Base-by-base conservation (phyloP, 1,140 invertebrate species). In the Eueides isabella region DNA sequence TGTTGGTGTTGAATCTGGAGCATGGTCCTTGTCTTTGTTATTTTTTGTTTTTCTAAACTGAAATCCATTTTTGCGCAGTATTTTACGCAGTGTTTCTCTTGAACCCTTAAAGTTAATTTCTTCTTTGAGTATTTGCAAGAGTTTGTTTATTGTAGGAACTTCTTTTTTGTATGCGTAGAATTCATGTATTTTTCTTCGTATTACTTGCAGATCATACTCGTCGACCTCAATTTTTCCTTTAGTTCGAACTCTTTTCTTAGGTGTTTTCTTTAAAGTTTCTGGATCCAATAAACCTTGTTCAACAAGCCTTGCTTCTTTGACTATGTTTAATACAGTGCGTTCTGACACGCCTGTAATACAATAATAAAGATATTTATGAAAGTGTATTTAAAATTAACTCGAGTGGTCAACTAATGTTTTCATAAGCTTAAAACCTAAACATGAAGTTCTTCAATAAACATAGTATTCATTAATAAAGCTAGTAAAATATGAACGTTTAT, bases 111-210 rank as follows among this genome's bases (percentile, higher is more conserved):
- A 92, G 61, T 92, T 91, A 2, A 92, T 91, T 80, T 92, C 90
- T 70, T 90, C 86, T 79, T 90, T 91, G 33, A 92, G 79, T 26
- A 92, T 91, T 82, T 92, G 87, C 28, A 92, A 75, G 0, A 92
- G 75, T 74, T 92, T 91, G 66, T 92, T 91, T 30, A 91, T 91
- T 35, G 90, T 92, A 23, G 90, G 90, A 11, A 92, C 90, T 81
- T 92, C 90, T 85, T 92, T 92, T 76, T 92, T 92, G 70, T 86
- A 92, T 55, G 90, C 81, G 80, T 92, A 92, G 67, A 92, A 92
- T 67, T 92, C 90, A 61, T 92, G 90, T 65, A 92, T 91, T 79
- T 91, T 92, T 71, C 90, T 79, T 61, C 88, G 79, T 11, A 92
- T 92, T 0, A 92, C 89, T 85, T 90, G 88, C 48, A 92, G 81